Conservation (phyloP, 1,140 invertebrate species). For the Drosophila ananassae region DNA sequence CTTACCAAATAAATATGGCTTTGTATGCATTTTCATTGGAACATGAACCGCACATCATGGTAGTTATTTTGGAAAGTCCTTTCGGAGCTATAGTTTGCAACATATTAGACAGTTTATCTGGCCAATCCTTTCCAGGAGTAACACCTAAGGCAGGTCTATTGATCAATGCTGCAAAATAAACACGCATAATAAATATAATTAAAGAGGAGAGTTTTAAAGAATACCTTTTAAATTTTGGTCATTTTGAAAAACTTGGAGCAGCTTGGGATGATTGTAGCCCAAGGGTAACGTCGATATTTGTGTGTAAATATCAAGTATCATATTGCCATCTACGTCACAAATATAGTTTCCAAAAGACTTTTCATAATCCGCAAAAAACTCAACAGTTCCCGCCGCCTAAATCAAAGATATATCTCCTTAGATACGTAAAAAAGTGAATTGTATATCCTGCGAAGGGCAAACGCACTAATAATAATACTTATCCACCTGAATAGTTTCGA, state of each 20-base stretch:
- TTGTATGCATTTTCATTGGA: slow-evolving; percentile 1
- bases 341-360: neutral
- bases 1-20: neutral
- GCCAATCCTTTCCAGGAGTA: neutral
- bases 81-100: neutral
- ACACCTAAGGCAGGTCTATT: neutral
- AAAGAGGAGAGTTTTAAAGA: neutral
- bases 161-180: neutral
- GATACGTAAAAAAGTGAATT: neutral
- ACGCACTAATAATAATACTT: neutral
- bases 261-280: neutral
- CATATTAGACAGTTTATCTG: neutral
- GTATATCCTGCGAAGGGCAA: neutral
- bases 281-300: neutral
- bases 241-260: neutral
- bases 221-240: neutral
- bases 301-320: neutral
- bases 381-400: neutral
- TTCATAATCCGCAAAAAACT: neutral
- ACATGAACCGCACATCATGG: neutral
- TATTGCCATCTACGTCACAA: neutral
- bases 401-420: neutral
- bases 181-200: neutral
- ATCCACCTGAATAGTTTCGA: neutral
- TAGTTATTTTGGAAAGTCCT: neutral